Base-by-base conservation (phyloP, 1,140 invertebrate species). In the Ostrea denselamellosa region DNA sequence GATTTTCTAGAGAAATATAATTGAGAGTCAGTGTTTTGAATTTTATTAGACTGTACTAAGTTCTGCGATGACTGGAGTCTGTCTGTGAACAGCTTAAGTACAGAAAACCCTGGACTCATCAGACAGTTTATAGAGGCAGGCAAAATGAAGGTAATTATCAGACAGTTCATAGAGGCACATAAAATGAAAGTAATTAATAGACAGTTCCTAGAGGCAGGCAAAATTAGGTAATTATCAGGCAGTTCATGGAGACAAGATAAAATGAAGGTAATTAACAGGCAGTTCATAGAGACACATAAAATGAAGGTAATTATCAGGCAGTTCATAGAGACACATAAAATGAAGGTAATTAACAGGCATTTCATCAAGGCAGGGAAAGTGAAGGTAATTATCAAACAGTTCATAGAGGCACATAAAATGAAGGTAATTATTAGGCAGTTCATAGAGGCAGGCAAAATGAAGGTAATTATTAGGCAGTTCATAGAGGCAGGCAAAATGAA, bases 41-140 rank as follows among this genome's bases (percentile, higher is more conserved):
- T 62, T 86, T 87, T 85, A 17, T n/a, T 5, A 89, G 88, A 53
- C 65, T 89, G 88, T 82, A 87, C 88, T 52, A 85, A 77, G 25
- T 89, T 89, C 77, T 89, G 88, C 87, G 86, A 89, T 56, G 85
- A 89, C 52, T 89, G 88, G 88, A 62, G 88, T 81, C 56, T 85
- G 62, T 58, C 82, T 62, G 34, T 89, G 62, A 85, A 87, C 56
- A 85, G 17, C n/a, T 83, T 68, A 52, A 82, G 85, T 25, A 84
- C 7, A 7, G 58, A 81, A 7, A 85, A 82, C 56, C 82, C 88
- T 17, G 86, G 88, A 12, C 85, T 87, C 56, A 87, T 89, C 17
- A 85, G 83, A 85, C 88, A 89, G 19, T 68, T 84, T n/a, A 54
- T 89, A 54, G 88, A 89, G 52, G 85, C 85, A 25, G 86, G 86